Conservation (phyloP, 2,113 vertebrate species). For the Hiodon tergisus region DNA sequence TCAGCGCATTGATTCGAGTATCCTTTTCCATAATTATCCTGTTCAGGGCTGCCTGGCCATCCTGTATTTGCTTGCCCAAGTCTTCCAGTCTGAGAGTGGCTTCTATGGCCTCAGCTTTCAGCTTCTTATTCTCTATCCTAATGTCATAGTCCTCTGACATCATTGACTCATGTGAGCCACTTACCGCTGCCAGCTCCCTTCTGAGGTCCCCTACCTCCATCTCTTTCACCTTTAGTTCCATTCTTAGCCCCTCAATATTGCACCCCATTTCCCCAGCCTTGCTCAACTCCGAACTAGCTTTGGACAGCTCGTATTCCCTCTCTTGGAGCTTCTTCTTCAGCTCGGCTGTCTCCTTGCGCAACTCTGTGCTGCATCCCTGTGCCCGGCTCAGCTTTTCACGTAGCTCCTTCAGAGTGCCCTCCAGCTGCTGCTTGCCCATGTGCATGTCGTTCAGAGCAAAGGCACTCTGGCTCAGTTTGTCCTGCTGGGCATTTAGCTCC, state of each 20-base stretch:
- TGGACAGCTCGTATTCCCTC: slow-evolving; percentile 62
- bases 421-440: slow-evolving; percentile 71
- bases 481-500: slow-evolving; percentile 70
- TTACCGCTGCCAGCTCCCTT: slow-evolving; percentile 63
- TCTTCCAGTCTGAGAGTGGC: slow-evolving; percentile 47
- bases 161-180: slow-evolving; percentile 59
- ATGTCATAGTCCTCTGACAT: slow-evolving; percentile 70
- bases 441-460: slow-evolving; percentile 75
- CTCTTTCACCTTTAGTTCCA: slow-evolving; percentile 57
- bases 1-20: slow-evolving; percentile 70
- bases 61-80: slow-evolving; percentile 63
- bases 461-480: slow-evolving; percentile 72
- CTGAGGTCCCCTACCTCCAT: slow-evolving; percentile 64
- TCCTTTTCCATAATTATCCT: slow-evolving; percentile 72
- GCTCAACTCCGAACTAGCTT: slow-evolving; percentile 49
- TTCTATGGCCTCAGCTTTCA: slow-evolving; percentile 48
- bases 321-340: slow-evolving; percentile 65
- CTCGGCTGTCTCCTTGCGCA: slow-evolving; percentile 59
- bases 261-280: slow-evolving; percentile 41
- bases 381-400: slow-evolving; percentile 65
- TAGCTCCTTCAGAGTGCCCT: slow-evolving; percentile 66
- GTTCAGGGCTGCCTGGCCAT: slow-evolving; percentile 54
- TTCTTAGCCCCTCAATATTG: slow-evolving; percentile 33
- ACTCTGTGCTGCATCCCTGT: slow-evolving; percentile 56
- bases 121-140: slow-evolving; percentile 71